phyloP scores from a whole-genome alignment of 2,113 vertebrate species.

The Larimichthys polyactis region DNA sequence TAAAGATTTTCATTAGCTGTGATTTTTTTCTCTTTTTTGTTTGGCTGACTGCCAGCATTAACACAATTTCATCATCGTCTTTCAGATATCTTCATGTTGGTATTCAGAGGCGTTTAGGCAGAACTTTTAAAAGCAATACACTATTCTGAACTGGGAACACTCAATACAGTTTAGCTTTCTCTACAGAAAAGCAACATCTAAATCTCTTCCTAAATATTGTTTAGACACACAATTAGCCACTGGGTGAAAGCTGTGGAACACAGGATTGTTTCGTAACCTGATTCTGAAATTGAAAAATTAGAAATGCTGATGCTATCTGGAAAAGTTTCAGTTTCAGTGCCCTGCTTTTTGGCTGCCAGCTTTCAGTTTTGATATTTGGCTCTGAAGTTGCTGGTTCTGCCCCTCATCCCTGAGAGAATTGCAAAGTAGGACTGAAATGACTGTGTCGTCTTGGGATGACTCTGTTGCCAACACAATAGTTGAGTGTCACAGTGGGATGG shows the following conservation, averaged over 20 bases:
- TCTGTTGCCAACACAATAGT: slow-evolving; percentile 52
- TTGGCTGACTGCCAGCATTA: not conserved
- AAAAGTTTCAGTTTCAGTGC: not conserved
- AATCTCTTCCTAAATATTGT: slow-evolving; percentile 4
- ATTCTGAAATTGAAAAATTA: slow-evolving; percentile 17
- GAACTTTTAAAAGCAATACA: slow-evolving; percentile 21
- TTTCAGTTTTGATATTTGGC: slow-evolving; percentile 36
- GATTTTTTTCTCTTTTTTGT: not conserved
- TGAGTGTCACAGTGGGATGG: slow-evolving; percentile 61
- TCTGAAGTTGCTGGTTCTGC: slow-evolving; percentile 29
- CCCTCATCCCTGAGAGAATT: slow-evolving; percentile 20
- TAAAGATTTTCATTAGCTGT: not conserved
- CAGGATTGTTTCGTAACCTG: slow-evolving; percentile 7
- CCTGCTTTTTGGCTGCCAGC: slow-evolving; percentile 12
- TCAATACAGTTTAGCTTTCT: slow-evolving; percentile 2
- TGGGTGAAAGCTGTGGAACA: slow-evolving; percentile 24
- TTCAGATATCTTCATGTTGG: not conserved
- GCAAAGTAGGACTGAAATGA: slow-evolving; percentile 47
- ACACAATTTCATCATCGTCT: not conserved
- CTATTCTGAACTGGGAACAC: slow-evolving; percentile 18
- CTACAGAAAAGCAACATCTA: not conserved
- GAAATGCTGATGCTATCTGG: not conserved
- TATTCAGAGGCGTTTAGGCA: not conserved
- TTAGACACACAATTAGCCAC: not conserved
- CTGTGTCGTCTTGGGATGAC: slow-evolving; percentile 29